Base-by-base conservation (phyloP, 1,140 invertebrate species). In the Xylocopa sonorina region DNA sequence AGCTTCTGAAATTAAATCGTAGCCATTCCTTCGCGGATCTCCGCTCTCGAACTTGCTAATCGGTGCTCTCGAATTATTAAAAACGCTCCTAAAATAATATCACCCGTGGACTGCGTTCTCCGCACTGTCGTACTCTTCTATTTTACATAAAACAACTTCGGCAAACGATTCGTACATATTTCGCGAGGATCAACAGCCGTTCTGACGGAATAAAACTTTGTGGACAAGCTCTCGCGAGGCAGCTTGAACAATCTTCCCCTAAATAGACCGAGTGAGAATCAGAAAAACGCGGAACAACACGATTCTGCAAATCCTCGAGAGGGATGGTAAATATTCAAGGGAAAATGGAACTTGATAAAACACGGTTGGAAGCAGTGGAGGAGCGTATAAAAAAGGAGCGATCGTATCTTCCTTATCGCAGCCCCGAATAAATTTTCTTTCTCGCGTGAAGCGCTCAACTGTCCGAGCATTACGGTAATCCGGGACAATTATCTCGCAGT, bases 351-450 rank as follows among this genome's bases (percentile, higher is more conserved):
- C 16, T 55, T 41, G 34, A 41, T 55, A 53, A 69, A 55, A 24
- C 16, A 7, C n/a, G 14, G n/a, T n/a, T 53, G 7, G n/a, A 21
- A 46, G 14, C 18, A 16, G n/a, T 14, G 10, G 34, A 27, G 3
- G 9, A 64, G 6, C 62, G 6, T n/a, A n/a, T n/a, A n/a, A n/a
- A 24, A 46, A 43, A 46, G 27, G 29, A 46, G 14, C 46, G 48
- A 32, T 50, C 27, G 32, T 38, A 27, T 51, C 48, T 51, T 68
- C 2, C 18, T 34, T 18, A 9, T 24, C n/a, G 21, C 7, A 18
- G 18, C 6, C n/a, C n/a, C n/a, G 32, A 69, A 69, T 51, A 24
- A 58, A 58, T 58, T 58, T 58, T 21, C 57, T 34, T 57, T 24
- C 21, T 38, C 21, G 21, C 55, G 0, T 10, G 0, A 18, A 32